phyloP scores from a whole-genome alignment of 2,113 vertebrate species.

The Otocyon megalotis region DNA sequence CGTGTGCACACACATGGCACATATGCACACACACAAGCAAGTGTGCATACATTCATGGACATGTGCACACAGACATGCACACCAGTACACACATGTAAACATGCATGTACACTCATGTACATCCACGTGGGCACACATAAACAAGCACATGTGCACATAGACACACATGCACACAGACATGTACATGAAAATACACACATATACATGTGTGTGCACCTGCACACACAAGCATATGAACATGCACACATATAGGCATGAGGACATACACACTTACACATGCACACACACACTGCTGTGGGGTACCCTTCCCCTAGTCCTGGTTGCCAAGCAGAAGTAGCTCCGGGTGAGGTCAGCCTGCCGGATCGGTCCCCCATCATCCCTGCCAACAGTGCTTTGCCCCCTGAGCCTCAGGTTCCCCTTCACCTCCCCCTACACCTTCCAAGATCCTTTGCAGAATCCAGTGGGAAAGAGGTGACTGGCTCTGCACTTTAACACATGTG shows the following conservation, averaged over 20 bases:
- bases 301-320: too few species aligned
- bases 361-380: fast-evolving
- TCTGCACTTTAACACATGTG: background rate
- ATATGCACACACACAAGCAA: fast-evolving
- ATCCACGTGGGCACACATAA: too few species aligned
- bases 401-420: background rate
- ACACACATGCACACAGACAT: too few species aligned
- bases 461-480: fast-evolving
- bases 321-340: background rate
- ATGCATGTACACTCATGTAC: background rate
- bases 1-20: too few species aligned
- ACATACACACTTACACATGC: background rate
- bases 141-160: too few species aligned
- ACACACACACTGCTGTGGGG: fast-evolving
- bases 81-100: fast-evolving
- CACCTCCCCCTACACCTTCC: fast-evolving
- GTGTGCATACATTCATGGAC: fast-evolving
- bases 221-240: background rate
- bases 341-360: fast-evolving
- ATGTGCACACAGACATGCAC: too few species aligned
- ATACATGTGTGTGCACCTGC: too few species aligned
- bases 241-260: background rate
- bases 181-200: too few species aligned
- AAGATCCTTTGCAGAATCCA: background rate
- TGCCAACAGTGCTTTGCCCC: background rate